Percentiles rank a stretch among this genome's conserved stretches.
Conservation (phyloP, 92 coral and sea anemone genomes). For the Virgularia gustaviana region DNA sequence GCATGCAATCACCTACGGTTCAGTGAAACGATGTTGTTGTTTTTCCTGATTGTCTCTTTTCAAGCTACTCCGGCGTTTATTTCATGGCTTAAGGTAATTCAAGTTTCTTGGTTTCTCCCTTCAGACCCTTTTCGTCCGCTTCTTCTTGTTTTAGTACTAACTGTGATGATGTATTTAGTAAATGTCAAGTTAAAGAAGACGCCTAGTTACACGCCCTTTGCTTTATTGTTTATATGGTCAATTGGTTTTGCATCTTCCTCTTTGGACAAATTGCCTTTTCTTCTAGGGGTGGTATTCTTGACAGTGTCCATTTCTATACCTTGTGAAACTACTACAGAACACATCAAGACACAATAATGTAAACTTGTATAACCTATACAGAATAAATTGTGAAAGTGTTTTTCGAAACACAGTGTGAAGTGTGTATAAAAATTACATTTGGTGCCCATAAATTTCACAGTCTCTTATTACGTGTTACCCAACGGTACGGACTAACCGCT, state of each 20-base stretch:
- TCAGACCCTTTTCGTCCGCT: neutral
- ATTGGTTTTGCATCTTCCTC: neutral
- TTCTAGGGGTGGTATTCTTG: neutral
- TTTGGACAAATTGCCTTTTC: neutral
- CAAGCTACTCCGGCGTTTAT: conserved; percentile 21
- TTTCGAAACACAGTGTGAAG: neutral
- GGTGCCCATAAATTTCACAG: no score
- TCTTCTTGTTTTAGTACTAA: neutral
- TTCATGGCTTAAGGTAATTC: conserved; percentile 29
- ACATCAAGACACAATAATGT: neutral
- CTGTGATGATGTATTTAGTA: conserved; percentile 18
- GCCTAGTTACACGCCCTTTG: neutral
- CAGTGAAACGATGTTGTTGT: neutral
- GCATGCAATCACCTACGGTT: neutral
- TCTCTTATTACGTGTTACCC: no score
- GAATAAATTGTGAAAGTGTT: neutral
- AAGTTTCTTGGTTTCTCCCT: conserved; percentile 14
- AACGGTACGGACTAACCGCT: no score
- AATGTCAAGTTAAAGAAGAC: conserved; percentile 3
- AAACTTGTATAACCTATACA: neutral
- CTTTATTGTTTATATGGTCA: conserved; percentile 12
- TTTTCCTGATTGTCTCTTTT: conserved; percentile 6
- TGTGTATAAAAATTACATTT: neutral
- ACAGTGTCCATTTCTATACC: neutral
- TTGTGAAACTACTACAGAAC: neutral